phyloP scores from a whole-genome alignment of 2,888 invertebrate species.

The Cerastis rubricosa region DNA sequence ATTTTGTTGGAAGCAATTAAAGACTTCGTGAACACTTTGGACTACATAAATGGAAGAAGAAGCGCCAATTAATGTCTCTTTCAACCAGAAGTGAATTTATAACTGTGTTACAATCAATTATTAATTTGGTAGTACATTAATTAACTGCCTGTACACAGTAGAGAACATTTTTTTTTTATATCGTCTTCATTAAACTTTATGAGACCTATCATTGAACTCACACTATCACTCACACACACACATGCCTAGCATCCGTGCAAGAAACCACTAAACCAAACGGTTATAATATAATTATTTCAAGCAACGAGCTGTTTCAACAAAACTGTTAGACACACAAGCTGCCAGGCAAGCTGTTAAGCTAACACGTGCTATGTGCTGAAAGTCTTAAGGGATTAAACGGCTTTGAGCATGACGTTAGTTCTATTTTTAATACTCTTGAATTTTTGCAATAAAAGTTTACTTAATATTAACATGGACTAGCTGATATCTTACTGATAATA shows the following conservation, averaged over 20 bases:
- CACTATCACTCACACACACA: no score
- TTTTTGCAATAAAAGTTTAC: conserved; percentile 3
- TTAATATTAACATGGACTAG: background rate
- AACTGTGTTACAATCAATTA: background rate
- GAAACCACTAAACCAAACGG: background rate
- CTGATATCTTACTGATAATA: background rate
- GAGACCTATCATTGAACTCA: no score
- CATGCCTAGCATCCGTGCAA: background rate
- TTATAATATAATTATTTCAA: conserved; percentile 37
- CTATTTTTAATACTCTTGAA: conserved; percentile 12
- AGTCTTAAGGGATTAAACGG: conserved; percentile 41
- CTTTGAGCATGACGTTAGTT: conserved; percentile 18
- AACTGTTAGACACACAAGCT: conserved; percentile 19
- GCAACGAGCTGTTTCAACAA: conserved; percentile 20
- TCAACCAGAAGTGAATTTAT: background rate
- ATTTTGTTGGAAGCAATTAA: background rate
- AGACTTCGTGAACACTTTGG: background rate
- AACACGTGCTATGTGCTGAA: conserved; percentile 52
- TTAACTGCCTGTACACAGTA: background rate
- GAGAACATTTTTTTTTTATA: no score
- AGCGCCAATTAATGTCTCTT: background rate
- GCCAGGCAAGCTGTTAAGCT: conserved; percentile 44
- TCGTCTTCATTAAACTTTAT: no score
- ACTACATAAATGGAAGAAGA: background rate
- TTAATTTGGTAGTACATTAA: background rate